These are phyloP conservation scores for Brachionus sp. DNA, from an alignment of 1,140 invertebrate species.

Conservation along the genomic window DNA sequence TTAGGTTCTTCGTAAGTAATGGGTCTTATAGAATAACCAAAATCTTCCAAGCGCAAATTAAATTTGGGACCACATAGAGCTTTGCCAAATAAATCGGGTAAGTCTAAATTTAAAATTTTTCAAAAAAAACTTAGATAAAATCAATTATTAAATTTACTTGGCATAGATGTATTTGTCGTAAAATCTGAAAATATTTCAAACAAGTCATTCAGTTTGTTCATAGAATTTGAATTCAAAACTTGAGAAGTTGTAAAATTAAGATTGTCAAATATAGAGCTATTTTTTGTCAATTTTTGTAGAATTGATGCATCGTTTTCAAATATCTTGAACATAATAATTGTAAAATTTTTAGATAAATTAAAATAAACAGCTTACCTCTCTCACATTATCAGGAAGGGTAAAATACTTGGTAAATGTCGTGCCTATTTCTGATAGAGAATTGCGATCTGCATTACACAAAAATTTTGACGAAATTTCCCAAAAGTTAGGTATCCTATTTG, in stretches of 20 bases:
- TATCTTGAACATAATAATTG: background rate
- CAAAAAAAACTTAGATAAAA: background rate
- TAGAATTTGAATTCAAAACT: slow-evolving; percentile 15
- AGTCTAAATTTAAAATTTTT: background rate
- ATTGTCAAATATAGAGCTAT: slow-evolving; percentile 37
- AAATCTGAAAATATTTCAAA: slow-evolving; percentile 35
- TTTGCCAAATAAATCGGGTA: slow-evolving; percentile 28
- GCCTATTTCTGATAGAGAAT: background rate
- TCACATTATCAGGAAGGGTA: slow-evolving; percentile 12
- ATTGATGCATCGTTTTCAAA: slow-evolving; percentile 40
- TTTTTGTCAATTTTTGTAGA: slow-evolving; percentile 36
- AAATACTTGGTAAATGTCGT: slow-evolving; percentile 36
- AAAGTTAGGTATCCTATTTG: slow-evolving; percentile 23
- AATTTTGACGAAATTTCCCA: slow-evolving; percentile 31
- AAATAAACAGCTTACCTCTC: background rate
- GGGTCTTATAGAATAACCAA: slow-evolving; percentile 19
- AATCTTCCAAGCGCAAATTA: slow-evolving; percentile 21
- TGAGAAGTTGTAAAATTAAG: slow-evolving; percentile 19
- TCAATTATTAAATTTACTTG: background rate
- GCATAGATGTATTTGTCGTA: background rate
- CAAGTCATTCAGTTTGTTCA: slow-evolving; percentile 18
- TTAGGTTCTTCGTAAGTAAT: background rate
- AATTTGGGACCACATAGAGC: slow-evolving; percentile 38
- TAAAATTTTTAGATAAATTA: background rate
- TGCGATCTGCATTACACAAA: slow-evolving; percentile 18